These are phyloP conservation scores for Bergia sp. DNA, from an alignment of 92 coral and sea anemone genomes.

Conservation along the genomic window DNA sequence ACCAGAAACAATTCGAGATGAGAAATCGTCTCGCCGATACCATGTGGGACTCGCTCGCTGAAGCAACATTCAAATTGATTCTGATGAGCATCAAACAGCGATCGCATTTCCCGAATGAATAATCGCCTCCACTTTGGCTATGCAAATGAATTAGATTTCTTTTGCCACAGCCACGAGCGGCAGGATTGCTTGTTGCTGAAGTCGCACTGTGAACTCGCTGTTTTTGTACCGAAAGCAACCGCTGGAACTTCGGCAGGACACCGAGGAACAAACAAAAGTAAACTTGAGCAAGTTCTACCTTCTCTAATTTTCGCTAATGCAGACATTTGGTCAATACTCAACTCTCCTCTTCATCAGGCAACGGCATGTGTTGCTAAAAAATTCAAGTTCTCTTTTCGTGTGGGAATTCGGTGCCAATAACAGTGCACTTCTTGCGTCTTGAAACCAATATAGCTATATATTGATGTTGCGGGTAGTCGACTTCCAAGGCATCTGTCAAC, in stretches of 20 bases:
- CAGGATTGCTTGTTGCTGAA: slow-evolving; percentile 18
- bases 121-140: slow-evolving; percentile 14
- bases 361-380: background rate
- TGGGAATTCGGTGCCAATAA: slow-evolving; percentile 24
- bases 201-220: slow-evolving; percentile 47
- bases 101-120: background rate
- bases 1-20: slow-evolving; percentile 42
- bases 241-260: slow-evolving; percentile 29
- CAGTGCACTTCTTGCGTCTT: slow-evolving; percentile 8
- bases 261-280: slow-evolving; percentile 19
- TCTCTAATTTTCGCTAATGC: background rate
- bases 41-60: slow-evolving; percentile 26
- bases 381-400: background rate
- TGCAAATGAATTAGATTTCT: slow-evolving; percentile 42
- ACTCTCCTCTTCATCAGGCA: background rate
- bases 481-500: slow-evolving; percentile 33
- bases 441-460: slow-evolving; percentile 14
- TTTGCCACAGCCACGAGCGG: slow-evolving; percentile 32
- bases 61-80: slow-evolving; percentile 30
- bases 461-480: slow-evolving; percentile 13
- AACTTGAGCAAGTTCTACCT: background rate
- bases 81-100: slow-evolving; percentile 7
- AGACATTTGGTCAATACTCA: background rate
- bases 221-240: slow-evolving; percentile 32
- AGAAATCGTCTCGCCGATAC: slow-evolving; percentile 44